Conservation (phyloP, 2,888 invertebrate species). For the Stramonita haemastoma region DNA sequence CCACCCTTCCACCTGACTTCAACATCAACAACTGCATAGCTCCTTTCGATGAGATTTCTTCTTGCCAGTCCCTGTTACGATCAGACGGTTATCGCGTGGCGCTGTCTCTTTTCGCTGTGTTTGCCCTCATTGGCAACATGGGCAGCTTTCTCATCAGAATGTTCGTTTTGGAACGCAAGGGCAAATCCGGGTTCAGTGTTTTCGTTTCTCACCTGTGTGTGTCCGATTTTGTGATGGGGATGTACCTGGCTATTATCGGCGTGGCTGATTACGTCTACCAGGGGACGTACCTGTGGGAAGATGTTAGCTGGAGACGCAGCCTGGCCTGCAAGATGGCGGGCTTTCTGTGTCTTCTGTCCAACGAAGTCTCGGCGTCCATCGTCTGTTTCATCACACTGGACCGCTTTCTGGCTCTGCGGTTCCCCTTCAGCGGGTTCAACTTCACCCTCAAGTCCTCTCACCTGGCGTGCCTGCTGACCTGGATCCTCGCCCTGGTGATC, state of each 20-base stretch:
- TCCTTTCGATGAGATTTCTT: slow-evolving; percentile 39
- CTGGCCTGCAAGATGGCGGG: slow-evolving; percentile 57
- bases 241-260: slow-evolving; percentile 58
- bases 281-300: slow-evolving; percentile 58
- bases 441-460: slow-evolving; percentile 54
- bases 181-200: not conserved
- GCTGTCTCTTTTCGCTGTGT: slow-evolving; percentile 28
- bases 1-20: not conserved
- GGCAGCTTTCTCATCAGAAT: not conserved
- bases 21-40: slow-evolving; percentile 11
- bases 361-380: slow-evolving; percentile 79
- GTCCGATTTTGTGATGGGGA: slow-evolving; percentile 52
- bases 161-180: not conserved
- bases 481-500: not conserved
- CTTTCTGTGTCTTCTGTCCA: slow-evolving; percentile 75
- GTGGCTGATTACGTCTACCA: slow-evolving; percentile 36
- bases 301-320: slow-evolving; percentile 56
- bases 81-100: slow-evolving; percentile 11
- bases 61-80: slow-evolving; percentile 36
- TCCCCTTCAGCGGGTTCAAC: slow-evolving; percentile 75
- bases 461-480: not conserved
- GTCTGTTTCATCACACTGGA: slow-evolving; percentile 26
- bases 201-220: slow-evolving; percentile 44
- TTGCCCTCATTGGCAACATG: slow-evolving; percentile 28
- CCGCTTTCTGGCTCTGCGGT: not conserved